Evolutionary conservation across 2,888 invertebrate genomes (phyloP).

Genomic region (Lottia gigantea): DNA sequence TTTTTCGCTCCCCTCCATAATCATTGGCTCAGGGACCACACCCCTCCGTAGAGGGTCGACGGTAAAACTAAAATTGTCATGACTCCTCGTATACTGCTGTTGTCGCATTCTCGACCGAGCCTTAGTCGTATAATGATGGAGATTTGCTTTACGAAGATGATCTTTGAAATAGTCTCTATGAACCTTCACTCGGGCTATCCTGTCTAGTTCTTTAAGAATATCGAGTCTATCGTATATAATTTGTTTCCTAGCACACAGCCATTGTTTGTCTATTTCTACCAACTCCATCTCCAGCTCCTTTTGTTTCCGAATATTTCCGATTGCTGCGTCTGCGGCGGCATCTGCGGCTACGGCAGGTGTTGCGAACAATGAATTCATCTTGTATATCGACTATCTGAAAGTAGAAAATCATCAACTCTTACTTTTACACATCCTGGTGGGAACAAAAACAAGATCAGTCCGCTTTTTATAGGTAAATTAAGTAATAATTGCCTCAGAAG

Average conservation of each 20-base stretch:
- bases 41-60: slow-evolving; percentile 23
- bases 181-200: slow-evolving; percentile 15
- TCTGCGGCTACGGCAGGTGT: not conserved
- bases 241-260: slow-evolving; percentile 22
- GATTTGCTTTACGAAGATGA: slow-evolving; percentile 15
- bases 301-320: slow-evolving; percentile 28
- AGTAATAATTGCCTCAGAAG: no score
- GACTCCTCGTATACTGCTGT: slow-evolving; percentile 11
- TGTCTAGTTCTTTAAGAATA: slow-evolving; percentile 24
- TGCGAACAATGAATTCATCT: not conserved
- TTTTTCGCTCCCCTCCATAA: not conserved
- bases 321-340: slow-evolving; percentile 17
- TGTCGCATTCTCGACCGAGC: slow-evolving; percentile 17
- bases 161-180: slow-evolving; percentile 18
- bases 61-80: slow-evolving; percentile 24
- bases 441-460: no score
- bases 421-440: no score
- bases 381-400: not conserved
- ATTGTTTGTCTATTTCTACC: slow-evolving; percentile 23
- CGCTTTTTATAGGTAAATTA: no score
- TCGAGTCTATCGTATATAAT: slow-evolving; percentile 23
- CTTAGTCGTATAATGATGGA: slow-evolving; percentile 17
- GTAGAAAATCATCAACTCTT: no score
- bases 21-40: not conserved
- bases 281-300: slow-evolving; percentile 27